Conservation (phyloP, 2,797 vertebrate species). For the Typhlichthys eigenmanni region DNA sequence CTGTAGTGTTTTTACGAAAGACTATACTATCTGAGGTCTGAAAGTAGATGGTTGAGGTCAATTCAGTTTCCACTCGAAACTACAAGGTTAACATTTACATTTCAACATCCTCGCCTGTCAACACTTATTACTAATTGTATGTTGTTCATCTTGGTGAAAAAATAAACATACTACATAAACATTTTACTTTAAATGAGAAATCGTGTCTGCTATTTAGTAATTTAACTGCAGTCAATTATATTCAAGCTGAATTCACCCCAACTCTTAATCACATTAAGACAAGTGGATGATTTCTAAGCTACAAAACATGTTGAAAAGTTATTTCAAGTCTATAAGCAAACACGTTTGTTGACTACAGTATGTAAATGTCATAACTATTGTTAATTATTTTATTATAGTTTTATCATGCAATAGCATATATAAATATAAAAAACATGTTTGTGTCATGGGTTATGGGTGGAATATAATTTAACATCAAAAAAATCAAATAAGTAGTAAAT, state of each 20-base stretch:
- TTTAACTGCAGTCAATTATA: conserved; percentile 2
- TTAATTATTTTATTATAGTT: conserved; percentile 62
- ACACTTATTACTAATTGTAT: conserved; percentile 25
- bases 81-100: conserved; percentile 9
- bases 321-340: conserved; percentile 44
- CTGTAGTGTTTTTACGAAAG: conserved; percentile 69
- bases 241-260: conserved; percentile 62
- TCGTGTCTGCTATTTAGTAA: background rate
- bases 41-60: conserved; percentile 53
- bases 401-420: conserved; percentile 74
- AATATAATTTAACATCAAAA: conserved; percentile 31
- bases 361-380: conserved; percentile 65
- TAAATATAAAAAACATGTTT: conserved; percentile 36
- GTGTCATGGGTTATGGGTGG: conserved; percentile 32
- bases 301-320: conserved; percentile 45
- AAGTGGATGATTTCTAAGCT: conserved; percentile 36
- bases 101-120: background rate
- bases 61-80: conserved; percentile 53
- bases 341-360: conserved; percentile 45
- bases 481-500: conserved; percentile 69
- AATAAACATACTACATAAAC: conserved; percentile 10
- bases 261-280: conserved; percentile 29
- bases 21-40: conserved; percentile 63
- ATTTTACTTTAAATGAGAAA: conserved; percentile 18
- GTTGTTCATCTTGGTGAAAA: background rate